Evolutionary conservation across 2,113 vertebrate genomes (phyloP), one percentile per base, ranked within the genome.

Genomic region (Rutilus rutilus): DNA sequence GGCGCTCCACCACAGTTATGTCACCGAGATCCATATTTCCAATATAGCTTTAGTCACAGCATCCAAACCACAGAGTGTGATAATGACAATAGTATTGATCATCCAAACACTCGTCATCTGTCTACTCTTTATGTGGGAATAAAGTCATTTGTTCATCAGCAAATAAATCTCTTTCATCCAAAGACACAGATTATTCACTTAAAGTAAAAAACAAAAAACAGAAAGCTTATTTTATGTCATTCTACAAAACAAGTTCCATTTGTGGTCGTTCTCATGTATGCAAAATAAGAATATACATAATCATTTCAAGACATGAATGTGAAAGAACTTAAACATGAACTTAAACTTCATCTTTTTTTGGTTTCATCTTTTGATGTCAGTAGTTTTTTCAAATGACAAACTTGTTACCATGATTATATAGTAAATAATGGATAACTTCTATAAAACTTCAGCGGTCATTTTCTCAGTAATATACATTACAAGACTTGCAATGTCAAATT

Each of bases 1-100:
- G 30, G 54, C 25, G 27, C 33, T 60, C 77, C 23, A 12, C 54
- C 42, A 57, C 36, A 30, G 64, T 82, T 69, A 69, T 69, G 45
- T 82, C 62, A 82, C 19, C 4, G 15, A 54, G 42, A 85, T 85
- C 57, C 57, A 81, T 85, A 85, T 87, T 81, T 80, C 42, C 79
- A 69, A 23, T 65, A 65, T 7, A 5, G 4, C 39, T 80, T 80
- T 67, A 67, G 19, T 69, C 17, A 69, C 45, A 69, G 25, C 62
- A 82, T 82, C 27, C 25, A 12, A 82, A 69, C 17, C 42, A 33
- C 45, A 69, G 45, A 33, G 52, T n/a, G 77, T 60, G 36, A 60
- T 65, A 25, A 42, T 30, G 25, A 65, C 39, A 81, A 81, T 27
- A 23, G 62, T 15, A 82, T 69, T 69, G 80, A 82, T 82, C 30